Evolutionary conservation across 2,797 vertebrate genomes (phyloP).

Genomic region (Chelon labrosus): DNA sequence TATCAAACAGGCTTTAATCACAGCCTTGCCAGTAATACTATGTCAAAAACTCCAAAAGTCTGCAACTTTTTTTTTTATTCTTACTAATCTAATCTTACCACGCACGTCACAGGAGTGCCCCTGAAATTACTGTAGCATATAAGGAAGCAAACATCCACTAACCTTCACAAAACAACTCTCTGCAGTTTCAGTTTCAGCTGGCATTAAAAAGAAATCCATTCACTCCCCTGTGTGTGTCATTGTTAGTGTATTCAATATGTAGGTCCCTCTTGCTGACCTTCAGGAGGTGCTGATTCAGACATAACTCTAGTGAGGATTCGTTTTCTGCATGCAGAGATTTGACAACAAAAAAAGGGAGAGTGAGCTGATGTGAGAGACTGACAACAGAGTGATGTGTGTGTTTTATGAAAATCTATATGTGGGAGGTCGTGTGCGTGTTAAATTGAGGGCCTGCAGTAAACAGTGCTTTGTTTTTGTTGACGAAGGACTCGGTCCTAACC

Average conservation of each 20-base stretch:
- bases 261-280: slow-evolving; percentile 51
- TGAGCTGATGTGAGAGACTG: background rate
- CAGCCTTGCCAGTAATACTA: no score
- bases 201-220: background rate
- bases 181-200: background rate
- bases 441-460: background rate
- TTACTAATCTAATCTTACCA: no score
- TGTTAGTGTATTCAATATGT: slow-evolving; percentile 10
- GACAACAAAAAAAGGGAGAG: background rate
- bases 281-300: slow-evolving; percentile 51
- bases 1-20: no score
- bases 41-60: no score
- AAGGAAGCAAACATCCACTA: no score
- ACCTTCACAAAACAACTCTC: no score
- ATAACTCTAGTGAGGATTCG: slow-evolving; percentile 25
- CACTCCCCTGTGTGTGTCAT: background rate
- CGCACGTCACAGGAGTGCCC: no score
- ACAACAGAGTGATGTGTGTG: background rate
- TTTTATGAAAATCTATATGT: background rate
- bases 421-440: background rate
- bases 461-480: slow-evolving; percentile 16
- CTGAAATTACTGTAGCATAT: no score
- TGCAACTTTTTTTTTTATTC: no score
- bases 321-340: slow-evolving; percentile 19
- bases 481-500: background rate